Evolutionary conservation across 2,113 vertebrate species (phyloP).

Genomic region (Poecilia latipinna): DNA sequence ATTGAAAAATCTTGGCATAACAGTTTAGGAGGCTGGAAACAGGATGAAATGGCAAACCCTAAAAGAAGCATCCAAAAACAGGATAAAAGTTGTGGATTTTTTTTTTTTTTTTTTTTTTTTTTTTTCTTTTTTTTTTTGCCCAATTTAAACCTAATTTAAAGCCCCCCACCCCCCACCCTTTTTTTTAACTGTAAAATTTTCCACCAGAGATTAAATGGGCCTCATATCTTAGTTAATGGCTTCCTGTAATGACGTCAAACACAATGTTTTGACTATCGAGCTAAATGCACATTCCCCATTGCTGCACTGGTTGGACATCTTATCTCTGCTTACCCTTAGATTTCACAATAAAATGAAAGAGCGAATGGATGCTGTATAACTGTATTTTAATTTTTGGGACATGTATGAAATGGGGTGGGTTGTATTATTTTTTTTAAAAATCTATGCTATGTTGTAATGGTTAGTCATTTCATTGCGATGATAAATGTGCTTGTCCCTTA

Average conservation of each 20-base stretch:
- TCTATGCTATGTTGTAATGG: not conserved
- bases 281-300: not conserved
- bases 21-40: not conserved
- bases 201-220: too few relatives aligned
- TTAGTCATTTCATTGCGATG: constrained; percentile 53
- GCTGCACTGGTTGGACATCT: not conserved
- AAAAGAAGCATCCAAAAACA: not conserved
- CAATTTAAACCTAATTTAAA: too few relatives aligned
- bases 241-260: not conserved
- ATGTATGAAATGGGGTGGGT: constrained; percentile 3
- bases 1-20: not conserved
- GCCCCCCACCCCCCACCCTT: too few relatives aligned
- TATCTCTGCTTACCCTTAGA: not conserved
- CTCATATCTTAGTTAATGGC: not conserved
- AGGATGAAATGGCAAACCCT: too few relatives aligned
- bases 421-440: not conserved
- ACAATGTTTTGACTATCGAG: not conserved
- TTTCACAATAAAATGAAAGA: constrained; percentile 7
- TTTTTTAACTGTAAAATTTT: too few relatives aligned
- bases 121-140: too few relatives aligned
- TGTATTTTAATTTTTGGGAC: not conserved
- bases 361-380: constrained; percentile 9
- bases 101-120: too few relatives aligned
- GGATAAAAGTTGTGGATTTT: too few relatives aligned
- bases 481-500: constrained; percentile 46